phyloP scores from a whole-genome alignment of 37 sponge, comb jelly and placozoan species.

The Ianthella basta region DNA sequence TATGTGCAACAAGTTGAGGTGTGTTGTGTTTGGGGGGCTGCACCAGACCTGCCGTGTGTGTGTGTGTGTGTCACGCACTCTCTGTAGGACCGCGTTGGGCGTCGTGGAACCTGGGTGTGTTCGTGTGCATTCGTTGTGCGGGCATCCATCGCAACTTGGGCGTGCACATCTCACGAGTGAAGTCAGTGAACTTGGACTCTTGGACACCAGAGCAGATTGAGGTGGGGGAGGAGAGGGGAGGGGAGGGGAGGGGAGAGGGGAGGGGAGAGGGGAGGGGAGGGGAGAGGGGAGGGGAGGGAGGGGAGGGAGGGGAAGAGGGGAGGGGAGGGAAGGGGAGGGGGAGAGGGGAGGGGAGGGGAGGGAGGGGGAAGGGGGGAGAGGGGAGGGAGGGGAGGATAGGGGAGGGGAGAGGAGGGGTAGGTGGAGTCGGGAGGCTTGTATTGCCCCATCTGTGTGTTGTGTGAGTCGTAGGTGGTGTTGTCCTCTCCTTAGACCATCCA shows the following conservation, averaged over 20 bases:
- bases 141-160: slow-evolving; percentile 96
- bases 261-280: too few species aligned
- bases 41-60: too few species aligned
- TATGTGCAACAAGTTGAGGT: too few species aligned
- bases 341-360: neutral
- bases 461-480: neutral
- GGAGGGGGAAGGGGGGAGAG: too few species aligned
- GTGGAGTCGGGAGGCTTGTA: neutral
- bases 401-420: too few species aligned
- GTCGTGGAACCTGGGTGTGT: slow-evolving; percentile 95
- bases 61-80: too few species aligned
- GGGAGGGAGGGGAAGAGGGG: too few species aligned
- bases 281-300: neutral
- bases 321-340: too few species aligned
- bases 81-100: slow-evolving; percentile 94
- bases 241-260: neutral
- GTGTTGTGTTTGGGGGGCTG: too few species aligned
- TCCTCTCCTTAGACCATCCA: slow-evolving; percentile 63
- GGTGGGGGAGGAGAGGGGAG: slow-evolving; percentile 24
- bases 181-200: slow-evolving; percentile 94
- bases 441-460: neutral
- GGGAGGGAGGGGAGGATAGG: neutral
- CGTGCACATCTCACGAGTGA: slow-evolving; percentile 90
- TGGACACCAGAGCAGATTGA: slow-evolving; percentile 97
- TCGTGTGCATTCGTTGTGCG: slow-evolving; percentile 96